Evolutionary conservation across 2,888 invertebrate genomes (phyloP), one percentile per base, ranked within the genome.

Genomic region (Agonopterix heracliana): DNA sequence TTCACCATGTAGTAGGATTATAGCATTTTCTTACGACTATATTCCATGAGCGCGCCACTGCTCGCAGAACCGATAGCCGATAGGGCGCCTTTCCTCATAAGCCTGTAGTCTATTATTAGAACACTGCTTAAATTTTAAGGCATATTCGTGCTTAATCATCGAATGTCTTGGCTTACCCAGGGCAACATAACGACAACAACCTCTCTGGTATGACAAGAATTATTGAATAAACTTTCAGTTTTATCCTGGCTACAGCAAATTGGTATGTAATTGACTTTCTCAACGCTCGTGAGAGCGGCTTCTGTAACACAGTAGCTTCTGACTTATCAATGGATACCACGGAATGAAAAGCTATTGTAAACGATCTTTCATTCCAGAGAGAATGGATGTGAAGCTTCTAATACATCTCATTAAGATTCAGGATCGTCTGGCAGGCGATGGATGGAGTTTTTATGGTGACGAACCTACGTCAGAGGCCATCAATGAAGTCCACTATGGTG

Each of bases 291-390:
- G 84, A 82, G 85, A 84, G 67, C 73, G 68, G 68, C 74, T 70
- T 77, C 69, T 78, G 84, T 86, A 87, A 88, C 82, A 87, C 87
- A 81, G 87, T 87, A 87, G 87, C 87, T 72, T 78, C 74, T 59
- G 71, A 82, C 79, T 87, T 87, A 86, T 88, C 87, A 88, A 88
- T 88, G 88, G 86, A 81, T 81, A 80, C 85, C 78, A 82, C 74
- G 82, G 85, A 84, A 85, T 85, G 74, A 84, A 82, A 78, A 68
- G 80, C 85, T 80, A 79, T 86, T 87, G 86, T 86, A 75, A 80
- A 64, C 72, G 71, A 81, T 83, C 75, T 78, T 78, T 74, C 73
- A 74, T 79, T 76, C 74, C 71, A 74, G 81, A 81, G 74, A 67
- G 76, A 74, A 73, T 64, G 60, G 47, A 57, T 55, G 51, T 54